Evolutionary conservation across 1,140 invertebrate genomes (phyloP).

Genomic region (Pseudoatta argentina): DNA sequence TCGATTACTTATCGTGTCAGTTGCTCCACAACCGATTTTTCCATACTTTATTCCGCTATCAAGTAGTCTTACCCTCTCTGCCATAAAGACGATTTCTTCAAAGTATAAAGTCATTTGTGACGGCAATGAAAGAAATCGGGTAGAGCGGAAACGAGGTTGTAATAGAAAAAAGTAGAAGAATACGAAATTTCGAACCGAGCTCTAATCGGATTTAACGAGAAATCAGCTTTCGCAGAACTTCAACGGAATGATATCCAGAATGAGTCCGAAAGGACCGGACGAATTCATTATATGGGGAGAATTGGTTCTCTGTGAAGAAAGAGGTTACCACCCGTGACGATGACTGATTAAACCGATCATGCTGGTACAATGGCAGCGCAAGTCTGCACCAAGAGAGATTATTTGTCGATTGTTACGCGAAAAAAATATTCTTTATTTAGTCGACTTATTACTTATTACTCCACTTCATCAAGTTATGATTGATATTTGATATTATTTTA

Average conservation of each 20-base stretch:
- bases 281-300: constrained; percentile 59
- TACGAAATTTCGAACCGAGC: constrained; percentile 39
- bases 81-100: background rate
- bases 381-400: constrained; percentile 41
- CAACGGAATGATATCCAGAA: constrained; percentile 55
- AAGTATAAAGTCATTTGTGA: constrained; percentile 15
- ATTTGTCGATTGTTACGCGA: constrained; percentile 40
- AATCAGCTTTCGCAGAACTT: constrained; percentile 65
- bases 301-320: constrained; percentile 53
- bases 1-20: background rate
- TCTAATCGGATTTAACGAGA: constrained; percentile 70
- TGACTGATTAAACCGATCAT: constrained; percentile 57
- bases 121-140: background rate
- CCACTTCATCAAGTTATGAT: background rate
- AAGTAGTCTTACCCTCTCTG: background rate
- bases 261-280: background rate
- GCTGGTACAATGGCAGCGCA: constrained; percentile 28
- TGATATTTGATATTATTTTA: background rate
- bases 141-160: background rate
- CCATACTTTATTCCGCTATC: background rate
- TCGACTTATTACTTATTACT: constrained; percentile 31
- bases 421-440: constrained; percentile 5
- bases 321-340: constrained; percentile 34
- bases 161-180: constrained; percentile 34
- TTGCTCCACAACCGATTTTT: background rate